Conservation (phyloP, 2,113 vertebrate species). For the Paratilapia polleni region DNA sequence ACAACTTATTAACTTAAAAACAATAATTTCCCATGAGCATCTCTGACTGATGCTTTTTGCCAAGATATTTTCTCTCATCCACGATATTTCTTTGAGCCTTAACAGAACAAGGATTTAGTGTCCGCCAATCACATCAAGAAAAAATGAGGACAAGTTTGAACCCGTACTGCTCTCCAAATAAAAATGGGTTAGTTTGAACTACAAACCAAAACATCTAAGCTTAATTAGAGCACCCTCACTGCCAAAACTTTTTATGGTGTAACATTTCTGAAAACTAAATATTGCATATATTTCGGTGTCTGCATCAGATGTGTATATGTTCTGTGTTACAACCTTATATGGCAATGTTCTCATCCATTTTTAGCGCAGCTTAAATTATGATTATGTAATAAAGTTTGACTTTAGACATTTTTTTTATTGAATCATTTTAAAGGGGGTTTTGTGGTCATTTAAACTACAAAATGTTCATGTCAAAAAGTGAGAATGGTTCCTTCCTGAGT, state of each 20-base stretch:
- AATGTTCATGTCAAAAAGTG: not conserved
- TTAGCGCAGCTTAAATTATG: not conserved
- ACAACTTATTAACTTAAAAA: conserved; percentile 75
- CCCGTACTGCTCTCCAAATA: conserved; percentile 43
- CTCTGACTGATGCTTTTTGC: conserved; percentile 40
- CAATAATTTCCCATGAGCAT: conserved; percentile 74
- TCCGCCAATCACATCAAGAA: conserved; percentile 56
- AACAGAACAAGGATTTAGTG: conserved; percentile 71
- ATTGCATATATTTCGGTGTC: conserved; percentile 9
- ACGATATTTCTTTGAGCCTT: conserved; percentile 67
- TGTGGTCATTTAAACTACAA: not conserved
- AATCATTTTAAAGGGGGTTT: not conserved
- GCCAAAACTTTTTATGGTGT: conserved; percentile 33
- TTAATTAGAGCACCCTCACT: conserved; percentile 34
- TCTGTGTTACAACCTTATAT: not conserved
- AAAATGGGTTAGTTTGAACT: conserved; percentile 51
- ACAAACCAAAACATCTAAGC: conserved; percentile 39
- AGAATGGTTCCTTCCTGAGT: not conserved
- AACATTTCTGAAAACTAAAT: conserved; percentile 38
- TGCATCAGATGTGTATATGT: conserved; percentile 8
- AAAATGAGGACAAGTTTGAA: conserved; percentile 64
- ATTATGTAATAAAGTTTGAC: not conserved
- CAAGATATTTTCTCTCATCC: conserved; percentile 60
- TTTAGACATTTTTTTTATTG: not conserved
- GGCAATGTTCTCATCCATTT: not conserved